Conservation (phyloP, 2,888 invertebrate genomes). For the Himalopsyche anomala region DNA sequence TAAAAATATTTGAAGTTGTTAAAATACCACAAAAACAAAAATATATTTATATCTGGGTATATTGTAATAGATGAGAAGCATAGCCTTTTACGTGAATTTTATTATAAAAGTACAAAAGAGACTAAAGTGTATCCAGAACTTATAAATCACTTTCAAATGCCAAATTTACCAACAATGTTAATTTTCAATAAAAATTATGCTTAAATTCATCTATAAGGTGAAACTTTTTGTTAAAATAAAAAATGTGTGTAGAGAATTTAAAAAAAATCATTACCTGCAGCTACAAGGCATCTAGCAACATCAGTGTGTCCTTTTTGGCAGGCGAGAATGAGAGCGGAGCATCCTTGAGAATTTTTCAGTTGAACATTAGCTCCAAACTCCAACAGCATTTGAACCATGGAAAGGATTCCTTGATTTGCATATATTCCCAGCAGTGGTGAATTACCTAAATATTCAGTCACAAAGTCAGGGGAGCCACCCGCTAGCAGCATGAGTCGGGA, state of each 20-base stretch:
- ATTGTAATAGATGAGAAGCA: too few species aligned
- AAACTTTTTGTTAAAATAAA: too few species aligned
- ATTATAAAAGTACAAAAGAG: too few species aligned
- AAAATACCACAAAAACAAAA: too few species aligned
- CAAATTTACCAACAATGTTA: too few species aligned
- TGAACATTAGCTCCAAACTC: conserved; percentile 95
- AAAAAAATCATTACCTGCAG: conserved; percentile 76
- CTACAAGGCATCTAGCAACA: conserved; percentile 84
- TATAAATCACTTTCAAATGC: too few species aligned
- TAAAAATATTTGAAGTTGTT: too few species aligned
- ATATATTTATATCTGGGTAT: too few species aligned
- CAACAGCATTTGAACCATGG: conserved; percentile 88
- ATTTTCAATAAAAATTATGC: too few species aligned
- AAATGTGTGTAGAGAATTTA: neutral
- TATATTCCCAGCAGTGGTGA: conserved; percentile 93
- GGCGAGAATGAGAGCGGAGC: conserved; percentile 91
- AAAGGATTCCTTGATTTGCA: conserved; percentile 92
- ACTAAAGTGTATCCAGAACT: too few species aligned
- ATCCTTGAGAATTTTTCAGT: conserved; percentile 90
- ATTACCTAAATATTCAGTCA: conserved; percentile 87
- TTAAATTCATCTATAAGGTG: too few species aligned
- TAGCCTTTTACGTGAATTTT: too few species aligned
- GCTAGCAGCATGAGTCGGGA: conserved; percentile 92
- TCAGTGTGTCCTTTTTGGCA: conserved; percentile 93
- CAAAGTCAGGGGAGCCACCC: conserved; percentile 91